Evolutionary conservation across 2,113 vertebrate genomes (phyloP).

Genomic region (Trogon surrucura): DNA sequence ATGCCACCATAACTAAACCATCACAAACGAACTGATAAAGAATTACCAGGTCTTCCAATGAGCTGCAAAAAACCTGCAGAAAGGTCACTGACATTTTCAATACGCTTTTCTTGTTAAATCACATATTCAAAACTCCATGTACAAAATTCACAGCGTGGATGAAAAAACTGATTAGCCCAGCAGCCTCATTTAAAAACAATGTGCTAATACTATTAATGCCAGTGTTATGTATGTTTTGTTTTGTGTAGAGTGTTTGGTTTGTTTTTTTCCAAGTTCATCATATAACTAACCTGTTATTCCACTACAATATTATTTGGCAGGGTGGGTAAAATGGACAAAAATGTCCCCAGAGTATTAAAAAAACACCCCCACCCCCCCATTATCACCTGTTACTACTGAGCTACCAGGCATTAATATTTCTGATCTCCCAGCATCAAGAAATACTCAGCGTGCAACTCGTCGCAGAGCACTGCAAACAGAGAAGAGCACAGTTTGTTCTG

Average conservation of each 20-base stretch:
- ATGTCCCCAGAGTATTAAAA: background rate
- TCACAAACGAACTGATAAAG: rapidly evolving
- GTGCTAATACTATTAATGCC: background rate
- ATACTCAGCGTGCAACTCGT: background rate
- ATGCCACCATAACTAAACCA: background rate
- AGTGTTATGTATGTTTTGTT: background rate
- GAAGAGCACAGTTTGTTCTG: background rate
- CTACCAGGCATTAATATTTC: background rate
- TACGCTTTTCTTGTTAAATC: background rate
- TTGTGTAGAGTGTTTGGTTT: background rate
- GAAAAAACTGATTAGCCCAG: background rate
- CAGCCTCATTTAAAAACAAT: background rate
- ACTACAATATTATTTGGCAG: background rate
- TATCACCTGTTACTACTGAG: background rate
- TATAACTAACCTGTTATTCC: background rate
- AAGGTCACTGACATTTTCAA: background rate
- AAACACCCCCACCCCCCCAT: rapidly evolving
- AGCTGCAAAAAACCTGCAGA: background rate
- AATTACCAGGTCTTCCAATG: background rate
- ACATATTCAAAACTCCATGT: background rate
- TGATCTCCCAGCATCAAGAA: background rate
- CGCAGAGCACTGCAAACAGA: background rate
- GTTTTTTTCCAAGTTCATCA: background rate
- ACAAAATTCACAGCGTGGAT: background rate
- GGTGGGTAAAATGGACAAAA: background rate